These are phyloP conservation scores for Phengaris arion DNA, from an alignment of 2,888 invertebrate species.

Conservation along the genomic window DNA sequence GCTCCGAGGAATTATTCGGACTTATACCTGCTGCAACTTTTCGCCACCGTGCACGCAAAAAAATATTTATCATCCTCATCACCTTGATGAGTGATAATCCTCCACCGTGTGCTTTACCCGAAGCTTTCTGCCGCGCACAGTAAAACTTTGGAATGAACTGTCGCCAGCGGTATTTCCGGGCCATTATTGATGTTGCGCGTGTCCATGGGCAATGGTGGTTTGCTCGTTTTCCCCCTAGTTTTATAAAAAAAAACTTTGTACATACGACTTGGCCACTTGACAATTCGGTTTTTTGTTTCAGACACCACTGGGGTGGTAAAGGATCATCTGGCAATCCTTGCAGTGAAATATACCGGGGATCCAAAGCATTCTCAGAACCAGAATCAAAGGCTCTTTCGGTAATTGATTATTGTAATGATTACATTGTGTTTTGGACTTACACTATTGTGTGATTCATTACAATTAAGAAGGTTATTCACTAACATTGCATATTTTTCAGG, in stretches of 20 bases:
- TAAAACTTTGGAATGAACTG: too few species aligned
- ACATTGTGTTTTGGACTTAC: too few species aligned
- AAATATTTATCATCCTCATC: too few species aligned
- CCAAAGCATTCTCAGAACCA: slow-evolving; percentile 91
- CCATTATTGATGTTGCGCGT: too few species aligned
- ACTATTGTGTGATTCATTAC: not conserved
- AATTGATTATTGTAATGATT: slow-evolving; percentile 29
- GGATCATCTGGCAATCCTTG: slow-evolving; percentile 91
- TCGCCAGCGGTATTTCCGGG: too few species aligned
- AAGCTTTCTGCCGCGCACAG: too few species aligned
- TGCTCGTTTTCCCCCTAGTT: not conserved
- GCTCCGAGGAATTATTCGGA: too few species aligned
- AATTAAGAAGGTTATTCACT: slow-evolving; percentile 3
- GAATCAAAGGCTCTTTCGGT: slow-evolving; percentile 85
- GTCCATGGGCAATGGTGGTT: too few species aligned
- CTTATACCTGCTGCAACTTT: too few species aligned
- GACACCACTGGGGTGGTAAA: slow-evolving; percentile 91
- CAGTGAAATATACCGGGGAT: slow-evolving; percentile 89
- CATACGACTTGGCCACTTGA: not conserved
- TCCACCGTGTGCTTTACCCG: too few species aligned
- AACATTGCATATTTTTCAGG: slow-evolving; percentile 51
- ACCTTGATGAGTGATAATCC: too few species aligned
- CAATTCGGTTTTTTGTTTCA: slow-evolving; percentile 42
- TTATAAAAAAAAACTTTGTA: not conserved
- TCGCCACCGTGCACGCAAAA: too few species aligned